phyloP scores from a whole-genome alignment of 1,140 invertebrate genomes.

The Polyergus mexicanus region DNA sequence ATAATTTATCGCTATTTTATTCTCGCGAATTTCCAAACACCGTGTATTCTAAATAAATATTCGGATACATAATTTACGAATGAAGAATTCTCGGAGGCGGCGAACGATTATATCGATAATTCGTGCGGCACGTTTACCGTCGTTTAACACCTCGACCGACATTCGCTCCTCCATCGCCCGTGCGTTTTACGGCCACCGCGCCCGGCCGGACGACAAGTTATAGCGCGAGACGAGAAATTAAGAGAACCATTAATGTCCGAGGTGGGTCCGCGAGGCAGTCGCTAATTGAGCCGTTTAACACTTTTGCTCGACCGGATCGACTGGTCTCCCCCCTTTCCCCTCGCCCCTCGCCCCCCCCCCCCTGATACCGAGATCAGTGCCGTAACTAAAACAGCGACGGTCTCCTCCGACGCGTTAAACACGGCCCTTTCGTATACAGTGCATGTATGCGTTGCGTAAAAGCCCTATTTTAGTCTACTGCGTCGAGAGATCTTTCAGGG shows the following conservation, averaged over 20 bases:
- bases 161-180: constrained; percentile 51
- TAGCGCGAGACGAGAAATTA: constrained; percentile 72
- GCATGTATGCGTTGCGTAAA: too few species aligned
- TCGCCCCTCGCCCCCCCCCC: too few species aligned
- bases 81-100: constrained; percentile 30
- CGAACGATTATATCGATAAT: constrained; percentile 63
- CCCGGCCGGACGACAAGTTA: background rate
- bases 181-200: constrained; percentile 65
- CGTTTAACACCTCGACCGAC: constrained; percentile 72
- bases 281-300: constrained; percentile 79
- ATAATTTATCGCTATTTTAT: too few species aligned
- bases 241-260: constrained; percentile 74
- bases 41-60: background rate
- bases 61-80: background rate
- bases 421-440: background rate
- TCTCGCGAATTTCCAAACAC: too few species aligned
- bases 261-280: constrained; percentile 63
- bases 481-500: background rate
- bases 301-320: constrained; percentile 68
- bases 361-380: constrained; percentile 9
- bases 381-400: background rate
- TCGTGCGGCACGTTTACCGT: constrained; percentile 53
- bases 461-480: background rate
- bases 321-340: constrained; percentile 27
- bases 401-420: constrained; percentile 12